Evolutionary conservation across 2,797 vertebrate species (phyloP), one percentile per base, ranked within the genome.

Genomic region (Glossophaga mutica): DNA sequence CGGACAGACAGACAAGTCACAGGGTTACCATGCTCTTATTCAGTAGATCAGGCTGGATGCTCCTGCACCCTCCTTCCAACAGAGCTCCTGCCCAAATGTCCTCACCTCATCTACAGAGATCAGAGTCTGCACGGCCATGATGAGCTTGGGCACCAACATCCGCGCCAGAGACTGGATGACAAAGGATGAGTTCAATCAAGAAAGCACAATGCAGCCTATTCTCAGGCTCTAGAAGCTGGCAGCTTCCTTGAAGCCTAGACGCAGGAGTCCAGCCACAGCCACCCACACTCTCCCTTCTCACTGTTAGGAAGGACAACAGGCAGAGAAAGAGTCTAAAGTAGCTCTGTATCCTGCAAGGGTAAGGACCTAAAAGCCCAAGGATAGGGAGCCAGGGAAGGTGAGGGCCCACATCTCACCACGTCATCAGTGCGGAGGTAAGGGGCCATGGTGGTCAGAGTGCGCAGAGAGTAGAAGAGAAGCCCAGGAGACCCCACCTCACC

Each of bases 21-120:
- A 29, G 14, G 7, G 6, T 90, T 62, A 62, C 34, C 14, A 6
- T 0, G 9, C 22, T 86, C 19, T 44, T 62, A 34, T 39, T 50
- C 46, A 46, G 84, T 18, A 24, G 4, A 26, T 12, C 21, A 71
- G 14, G 32, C 29, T 16, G 24, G n/a, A 39, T 14, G 22, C 12
- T 57, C 42, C 50, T 34, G 6, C 3, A 37, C 10, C 44, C 24
- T 92, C 42, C 76, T 79, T 78, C 57, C 55, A 29, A 65, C 15
- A 71, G 29, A 42, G 39, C 57, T 48, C 44, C 52, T 34, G 44
- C 55, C 77, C 70, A 19, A 15, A 73, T 52, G 15, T 42, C 52
- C 87, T 96, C 90, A 99, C 99, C 99, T 99, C 98, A 93, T 99
- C 98, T 19, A 98, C 96, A 65, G 98, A 98, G 92, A 99, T 99